phyloP scores from a whole-genome alignment of 2,797 vertebrate species.

The Silurus lanzhouensis region DNA sequence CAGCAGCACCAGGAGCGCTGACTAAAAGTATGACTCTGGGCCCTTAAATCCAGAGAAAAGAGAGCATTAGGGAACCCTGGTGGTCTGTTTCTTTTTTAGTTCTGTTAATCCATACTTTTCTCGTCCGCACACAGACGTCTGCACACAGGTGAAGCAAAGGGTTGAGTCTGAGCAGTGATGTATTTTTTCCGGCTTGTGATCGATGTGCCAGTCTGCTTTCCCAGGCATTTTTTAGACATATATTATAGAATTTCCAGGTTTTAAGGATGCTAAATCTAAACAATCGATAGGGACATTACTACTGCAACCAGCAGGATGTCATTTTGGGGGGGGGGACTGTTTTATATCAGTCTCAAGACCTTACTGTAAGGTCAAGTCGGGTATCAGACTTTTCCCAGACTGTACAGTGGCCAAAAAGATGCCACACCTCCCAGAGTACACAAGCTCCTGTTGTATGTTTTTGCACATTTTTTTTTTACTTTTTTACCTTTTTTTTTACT shows the following conservation, averaged over 20 bases:
- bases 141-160: constrained; percentile 22
- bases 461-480: no score
- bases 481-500: no score
- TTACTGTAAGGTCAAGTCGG: neutral
- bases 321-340: neutral
- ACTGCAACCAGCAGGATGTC: neutral
- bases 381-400: no score
- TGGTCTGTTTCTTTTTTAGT: constrained; percentile 14
- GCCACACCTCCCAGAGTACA: no score
- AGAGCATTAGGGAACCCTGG: constrained; percentile 14
- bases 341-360: neutral
- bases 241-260: neutral
- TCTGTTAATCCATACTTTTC: neutral
- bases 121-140: neutral
- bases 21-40: constrained; percentile 18
- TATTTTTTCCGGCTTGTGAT: constrained; percentile 44
- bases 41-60: constrained; percentile 12
- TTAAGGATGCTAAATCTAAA: neutral
- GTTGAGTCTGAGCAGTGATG: constrained; percentile 29
- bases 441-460: no score
- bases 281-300: neutral
- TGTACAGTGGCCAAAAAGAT: no score
- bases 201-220: constrained; percentile 35
- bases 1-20: constrained; percentile 8
- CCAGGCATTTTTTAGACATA: neutral